Conservation (phyloP, 2,888 invertebrate species). For the Rhabditophanes sp. region DNA sequence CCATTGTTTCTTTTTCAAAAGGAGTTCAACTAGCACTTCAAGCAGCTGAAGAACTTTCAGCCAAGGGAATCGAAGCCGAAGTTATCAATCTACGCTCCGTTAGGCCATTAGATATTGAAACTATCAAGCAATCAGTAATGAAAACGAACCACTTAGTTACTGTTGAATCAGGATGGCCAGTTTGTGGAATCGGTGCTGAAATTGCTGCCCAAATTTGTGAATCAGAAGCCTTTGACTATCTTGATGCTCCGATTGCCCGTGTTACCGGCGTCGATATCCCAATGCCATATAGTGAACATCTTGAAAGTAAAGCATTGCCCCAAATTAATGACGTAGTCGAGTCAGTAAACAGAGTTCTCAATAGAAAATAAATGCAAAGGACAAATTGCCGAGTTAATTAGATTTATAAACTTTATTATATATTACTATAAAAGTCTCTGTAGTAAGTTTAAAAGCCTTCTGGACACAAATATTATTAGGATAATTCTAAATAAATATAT, state of each 20-base stretch:
- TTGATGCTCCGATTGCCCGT: slow-evolving; percentile 82
- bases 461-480: no score
- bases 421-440: no score
- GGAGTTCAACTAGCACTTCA: slow-evolving; percentile 66
- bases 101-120: slow-evolving; percentile 60
- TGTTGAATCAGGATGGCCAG: slow-evolving; percentile 92
- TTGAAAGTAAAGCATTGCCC: no score
- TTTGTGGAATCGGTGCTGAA: slow-evolving; percentile 71
- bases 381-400: no score
- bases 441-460: no score
- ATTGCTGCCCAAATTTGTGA: slow-evolving; percentile 76
- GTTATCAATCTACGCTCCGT: slow-evolving; percentile 77
- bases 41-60: slow-evolving; percentile 70
- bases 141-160: slow-evolving; percentile 89
- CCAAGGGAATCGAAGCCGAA: slow-evolving; percentile 56
- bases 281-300: no score
- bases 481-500: no score
- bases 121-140: slow-evolving; percentile 59
- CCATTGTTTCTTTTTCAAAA: slow-evolving; percentile 71
- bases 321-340: no score
- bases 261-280: no score
- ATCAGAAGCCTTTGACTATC: slow-evolving; percentile 68
- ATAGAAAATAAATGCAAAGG: no score
- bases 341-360: no score
- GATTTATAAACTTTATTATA: no score